phyloP scores from a whole-genome alignment of 2,797 vertebrate species.

The Emys orbicularis region DNA sequence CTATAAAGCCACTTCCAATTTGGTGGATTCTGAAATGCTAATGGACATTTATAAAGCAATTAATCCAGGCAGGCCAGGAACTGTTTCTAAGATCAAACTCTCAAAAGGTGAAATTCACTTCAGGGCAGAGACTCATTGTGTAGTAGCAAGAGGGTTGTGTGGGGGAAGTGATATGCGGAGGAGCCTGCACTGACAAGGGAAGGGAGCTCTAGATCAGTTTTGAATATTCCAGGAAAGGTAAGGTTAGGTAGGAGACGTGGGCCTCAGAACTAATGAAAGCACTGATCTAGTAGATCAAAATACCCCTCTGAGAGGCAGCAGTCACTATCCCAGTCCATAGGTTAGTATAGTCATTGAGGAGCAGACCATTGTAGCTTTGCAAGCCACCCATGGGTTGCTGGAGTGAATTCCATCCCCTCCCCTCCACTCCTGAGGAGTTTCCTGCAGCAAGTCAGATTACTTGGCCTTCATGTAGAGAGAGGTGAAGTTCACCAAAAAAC shows the following conservation, averaged over 20 bases:
- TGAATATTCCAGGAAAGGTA: not conserved
- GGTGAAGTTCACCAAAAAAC: not conserved
- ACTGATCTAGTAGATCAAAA: not conserved
- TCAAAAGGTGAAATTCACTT: not conserved
- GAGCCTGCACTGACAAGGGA: not conserved
- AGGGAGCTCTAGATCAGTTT: slow-evolving; percentile 23
- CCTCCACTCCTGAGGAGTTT: not conserved
- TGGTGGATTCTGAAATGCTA: not conserved
- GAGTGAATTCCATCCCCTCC: accelerated
- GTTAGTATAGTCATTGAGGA: not conserved
- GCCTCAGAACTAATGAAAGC: not conserved
- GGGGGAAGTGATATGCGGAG: not conserved
- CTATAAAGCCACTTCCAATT: not conserved
- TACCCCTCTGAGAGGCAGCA: not conserved
- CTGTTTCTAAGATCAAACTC: not conserved
- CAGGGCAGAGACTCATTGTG: no score
- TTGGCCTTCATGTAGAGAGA: not conserved
- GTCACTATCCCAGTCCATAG: not conserved
- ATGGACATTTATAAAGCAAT: not conserved
- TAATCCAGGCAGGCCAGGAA: not conserved
- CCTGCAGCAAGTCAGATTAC: not conserved
- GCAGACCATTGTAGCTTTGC: not conserved
- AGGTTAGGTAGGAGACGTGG: slow-evolving; percentile 12
- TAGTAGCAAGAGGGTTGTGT: not conserved
- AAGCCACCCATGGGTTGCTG: not conserved